A percentile compares a stretch with the other conserved stretches of the same genome.
Evolutionary conservation across 2,888 invertebrate species (phyloP).

Genomic region (Julus scandinavius): DNA sequence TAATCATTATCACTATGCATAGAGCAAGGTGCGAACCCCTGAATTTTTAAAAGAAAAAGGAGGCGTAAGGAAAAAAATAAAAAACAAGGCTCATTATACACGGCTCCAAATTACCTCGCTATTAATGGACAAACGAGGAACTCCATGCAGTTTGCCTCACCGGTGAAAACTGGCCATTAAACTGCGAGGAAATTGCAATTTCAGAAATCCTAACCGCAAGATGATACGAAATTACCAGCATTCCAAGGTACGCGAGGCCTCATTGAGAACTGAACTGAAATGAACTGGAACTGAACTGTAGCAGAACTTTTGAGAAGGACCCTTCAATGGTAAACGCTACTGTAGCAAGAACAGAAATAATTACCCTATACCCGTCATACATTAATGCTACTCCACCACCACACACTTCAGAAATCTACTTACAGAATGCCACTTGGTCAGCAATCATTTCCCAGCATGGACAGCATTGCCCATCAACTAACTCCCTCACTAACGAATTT

Average conservation of each 20-base stretch:
- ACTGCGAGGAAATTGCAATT: neutral
- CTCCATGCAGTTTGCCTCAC: neutral
- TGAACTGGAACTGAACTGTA: no score
- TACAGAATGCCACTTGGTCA: no score
- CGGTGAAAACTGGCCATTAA: neutral
- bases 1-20: neutral
- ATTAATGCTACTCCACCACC: no score
- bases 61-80: neutral
- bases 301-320: no score
- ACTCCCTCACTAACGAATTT: no score
- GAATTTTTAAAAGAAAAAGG: constrained; percentile 1
- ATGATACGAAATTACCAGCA: neutral
- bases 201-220: neutral
- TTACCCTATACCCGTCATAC: no score
- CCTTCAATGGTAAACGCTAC: no score
- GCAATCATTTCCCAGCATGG: no score
- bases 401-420: no score
- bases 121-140: constrained; percentile 42
- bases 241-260: neutral
- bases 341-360: no score
- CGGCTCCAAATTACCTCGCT: constrained; percentile 14
- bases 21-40: constrained; percentile 1
- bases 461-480: no score
- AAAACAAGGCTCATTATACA: neutral
- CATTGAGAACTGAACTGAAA: neutral